These are phyloP conservation scores for Mustela erminea DNA, from an alignment of 2,797 vertebrate genomes.

Conservation along the genomic window DNA sequence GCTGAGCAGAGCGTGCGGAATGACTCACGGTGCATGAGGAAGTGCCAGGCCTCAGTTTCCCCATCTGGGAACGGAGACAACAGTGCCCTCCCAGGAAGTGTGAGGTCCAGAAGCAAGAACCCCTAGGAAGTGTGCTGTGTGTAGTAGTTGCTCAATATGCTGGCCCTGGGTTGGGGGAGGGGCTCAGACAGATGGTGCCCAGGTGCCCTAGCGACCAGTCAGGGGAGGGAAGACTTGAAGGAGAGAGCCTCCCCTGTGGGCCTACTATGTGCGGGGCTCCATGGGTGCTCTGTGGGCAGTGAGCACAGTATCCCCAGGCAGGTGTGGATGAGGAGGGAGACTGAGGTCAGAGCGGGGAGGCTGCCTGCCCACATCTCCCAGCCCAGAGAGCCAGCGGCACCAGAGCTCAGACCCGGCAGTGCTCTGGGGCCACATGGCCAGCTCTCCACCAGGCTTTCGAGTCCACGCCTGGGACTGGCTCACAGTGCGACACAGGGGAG, in stretches of 20 bases:
- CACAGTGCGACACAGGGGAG: not conserved
- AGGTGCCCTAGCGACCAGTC: not conserved
- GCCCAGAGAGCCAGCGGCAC: not conserved
- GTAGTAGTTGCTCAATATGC: rapidly evolving
- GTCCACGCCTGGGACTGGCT: not conserved
- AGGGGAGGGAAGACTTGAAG: not conserved
- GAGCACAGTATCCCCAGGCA: not conserved
- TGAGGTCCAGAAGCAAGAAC: no score
- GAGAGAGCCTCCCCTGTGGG: not conserved
- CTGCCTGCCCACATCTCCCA: not conserved
- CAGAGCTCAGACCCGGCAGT: not conserved
- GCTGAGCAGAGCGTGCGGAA: no score
- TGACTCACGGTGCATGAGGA: rapidly evolving
- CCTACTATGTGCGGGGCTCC: not conserved
- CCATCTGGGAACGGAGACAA: not conserved
- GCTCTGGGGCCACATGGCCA: not conserved
- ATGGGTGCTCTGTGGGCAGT: not conserved
- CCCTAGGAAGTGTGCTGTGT: not conserved
- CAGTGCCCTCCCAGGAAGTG: no score
- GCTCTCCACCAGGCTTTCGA: no score
- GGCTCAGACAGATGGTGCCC: not conserved
- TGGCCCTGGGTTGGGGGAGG: not conserved
- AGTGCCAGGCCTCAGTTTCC: rapidly evolving
- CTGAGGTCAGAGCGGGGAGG: not conserved
- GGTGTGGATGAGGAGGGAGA: not conserved